Evolutionary conservation across 2,113 vertebrate species (phyloP).

Genomic region (Prunella himalayana): DNA sequence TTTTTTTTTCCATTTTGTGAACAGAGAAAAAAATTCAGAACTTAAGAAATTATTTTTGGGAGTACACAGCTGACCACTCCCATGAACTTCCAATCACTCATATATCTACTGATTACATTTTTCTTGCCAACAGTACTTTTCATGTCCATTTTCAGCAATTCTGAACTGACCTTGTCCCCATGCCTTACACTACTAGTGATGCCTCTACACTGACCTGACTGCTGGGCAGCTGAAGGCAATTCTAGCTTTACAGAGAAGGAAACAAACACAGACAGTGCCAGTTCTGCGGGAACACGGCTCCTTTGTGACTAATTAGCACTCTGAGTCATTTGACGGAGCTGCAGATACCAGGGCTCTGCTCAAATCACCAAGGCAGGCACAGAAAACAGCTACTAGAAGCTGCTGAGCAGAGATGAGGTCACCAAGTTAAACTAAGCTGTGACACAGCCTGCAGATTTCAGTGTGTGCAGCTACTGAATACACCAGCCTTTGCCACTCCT

Average conservation of each 20-base stretch:
- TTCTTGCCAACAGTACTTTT: neutral
- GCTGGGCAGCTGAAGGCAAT: neutral
- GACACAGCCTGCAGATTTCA: neutral
- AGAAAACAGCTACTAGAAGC: neutral
- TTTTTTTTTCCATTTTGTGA: neutral
- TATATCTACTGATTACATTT: neutral
- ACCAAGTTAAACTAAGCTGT: neutral
- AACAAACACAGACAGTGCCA: neutral
- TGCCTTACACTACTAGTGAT: neutral
- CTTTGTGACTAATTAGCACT: neutral
- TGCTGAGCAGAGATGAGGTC: constrained; percentile 5
- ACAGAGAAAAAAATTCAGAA: neutral
- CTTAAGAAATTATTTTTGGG: neutral
- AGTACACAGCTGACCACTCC: neutral
- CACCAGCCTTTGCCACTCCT: neutral
- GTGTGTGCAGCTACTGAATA: neutral
- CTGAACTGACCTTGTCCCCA: neutral
- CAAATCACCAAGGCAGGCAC: neutral
- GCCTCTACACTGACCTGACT: neutral
- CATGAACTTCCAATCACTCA: neutral
- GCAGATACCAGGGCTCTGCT: neutral
- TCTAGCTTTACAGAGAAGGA: neutral
- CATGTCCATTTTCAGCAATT: neutral
- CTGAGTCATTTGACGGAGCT: neutral
- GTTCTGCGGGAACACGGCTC: neutral